These are phyloP conservation scores for Eunapius fragilis DNA, from an alignment of 37 sponge, comb jelly and placozoan species.

Conservation along the genomic window DNA sequence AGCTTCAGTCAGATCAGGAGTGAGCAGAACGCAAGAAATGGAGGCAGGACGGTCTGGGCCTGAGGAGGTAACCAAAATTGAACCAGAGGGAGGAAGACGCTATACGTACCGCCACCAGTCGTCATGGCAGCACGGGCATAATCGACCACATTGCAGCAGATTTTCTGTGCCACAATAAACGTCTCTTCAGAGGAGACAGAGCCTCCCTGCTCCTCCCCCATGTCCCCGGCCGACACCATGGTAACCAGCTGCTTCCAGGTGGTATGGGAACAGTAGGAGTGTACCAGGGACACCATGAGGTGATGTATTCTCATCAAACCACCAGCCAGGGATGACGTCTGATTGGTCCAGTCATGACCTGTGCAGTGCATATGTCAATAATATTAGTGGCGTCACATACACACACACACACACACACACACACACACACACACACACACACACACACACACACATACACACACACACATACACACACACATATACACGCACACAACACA, in stretches of 20 bases:
- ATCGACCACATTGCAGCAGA: constrained; percentile 61
- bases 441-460: background rate
- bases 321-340: constrained; percentile 21
- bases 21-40: constrained; percentile 39
- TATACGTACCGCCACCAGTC: constrained; percentile 40
- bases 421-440: constrained; percentile 3
- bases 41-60: constrained; percentile 39
- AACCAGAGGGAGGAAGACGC: background rate
- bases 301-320: constrained; percentile 65
- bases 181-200: constrained; percentile 13
- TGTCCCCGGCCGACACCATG: background rate
- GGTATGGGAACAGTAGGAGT: constrained; percentile 52
- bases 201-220: background rate
- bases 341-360: constrained; percentile 62
- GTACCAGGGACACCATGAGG: constrained; percentile 62
- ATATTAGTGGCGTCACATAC: background rate
- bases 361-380: background rate
- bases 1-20: constrained; percentile 32
- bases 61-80: background rate
- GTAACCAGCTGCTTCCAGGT: constrained; percentile 29
- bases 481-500: no score
- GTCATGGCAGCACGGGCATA: constrained; percentile 80
- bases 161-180: constrained; percentile 44
- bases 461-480: no score
- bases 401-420: background rate